Evolutionary conservation across 2,797 vertebrate genomes (phyloP).

Genomic region (Pagetopsis macropterus): DNA sequence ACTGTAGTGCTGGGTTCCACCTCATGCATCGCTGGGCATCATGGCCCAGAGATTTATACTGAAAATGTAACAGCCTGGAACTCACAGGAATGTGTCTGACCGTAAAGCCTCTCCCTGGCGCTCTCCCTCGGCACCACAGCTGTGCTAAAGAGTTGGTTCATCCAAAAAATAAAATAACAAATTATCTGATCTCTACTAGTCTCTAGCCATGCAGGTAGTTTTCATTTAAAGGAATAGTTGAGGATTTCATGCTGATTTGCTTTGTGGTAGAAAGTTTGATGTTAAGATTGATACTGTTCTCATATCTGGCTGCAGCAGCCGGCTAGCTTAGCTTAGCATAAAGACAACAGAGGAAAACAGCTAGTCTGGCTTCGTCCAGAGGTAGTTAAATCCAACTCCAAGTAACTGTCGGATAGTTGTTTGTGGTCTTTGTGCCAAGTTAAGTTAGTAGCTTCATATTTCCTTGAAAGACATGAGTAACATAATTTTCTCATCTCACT

Average conservation of each 20-base stretch:
- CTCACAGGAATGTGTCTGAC: constrained; percentile 41
- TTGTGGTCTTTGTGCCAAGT: constrained; percentile 6
- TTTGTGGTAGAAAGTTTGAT: neutral
- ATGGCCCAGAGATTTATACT: constrained; percentile 59
- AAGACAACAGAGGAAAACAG: neutral
- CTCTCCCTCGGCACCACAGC: neutral
- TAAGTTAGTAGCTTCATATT: constrained; percentile 4
- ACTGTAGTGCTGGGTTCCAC: constrained; percentile 52
- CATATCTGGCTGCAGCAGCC: neutral
- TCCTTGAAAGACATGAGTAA: neutral
- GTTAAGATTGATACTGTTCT: constrained; percentile 4
- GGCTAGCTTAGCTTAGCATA: neutral
- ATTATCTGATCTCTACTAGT: constrained; percentile 1
- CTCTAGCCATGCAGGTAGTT: neutral
- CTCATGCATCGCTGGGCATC: constrained; percentile 60
- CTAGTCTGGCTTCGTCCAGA: neutral
- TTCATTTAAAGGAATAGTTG: constrained; percentile 18
- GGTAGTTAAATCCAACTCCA: neutral
- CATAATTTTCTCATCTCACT: neutral
- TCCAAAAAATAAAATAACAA: constrained; percentile 1
- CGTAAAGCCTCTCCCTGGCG: constrained; percentile 20
- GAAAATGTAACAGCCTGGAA: constrained; percentile 48
- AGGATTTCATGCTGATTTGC: neutral
- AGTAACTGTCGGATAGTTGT: neutral
- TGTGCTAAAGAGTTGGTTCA: neutral